Evolutionary conservation across 2,113 vertebrate genomes (phyloP).

Genomic region (Anhinga anhinga): DNA sequence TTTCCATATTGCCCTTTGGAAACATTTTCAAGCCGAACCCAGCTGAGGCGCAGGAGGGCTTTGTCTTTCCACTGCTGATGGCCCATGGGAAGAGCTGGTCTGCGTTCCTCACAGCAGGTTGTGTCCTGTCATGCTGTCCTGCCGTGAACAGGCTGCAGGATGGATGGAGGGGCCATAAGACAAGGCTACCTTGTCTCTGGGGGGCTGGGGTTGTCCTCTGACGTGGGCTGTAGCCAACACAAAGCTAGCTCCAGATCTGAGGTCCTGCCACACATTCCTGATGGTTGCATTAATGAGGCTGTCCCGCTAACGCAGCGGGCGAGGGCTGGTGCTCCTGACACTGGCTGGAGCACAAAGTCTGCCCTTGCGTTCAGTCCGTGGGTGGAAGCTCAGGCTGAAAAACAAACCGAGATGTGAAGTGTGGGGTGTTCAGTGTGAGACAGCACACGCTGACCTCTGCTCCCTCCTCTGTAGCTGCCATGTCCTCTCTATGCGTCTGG

Average conservation of each 20-base stretch:
- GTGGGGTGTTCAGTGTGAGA: background rate
- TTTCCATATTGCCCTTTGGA: background rate
- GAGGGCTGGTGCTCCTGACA: background rate
- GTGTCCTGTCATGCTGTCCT: rapidly evolving
- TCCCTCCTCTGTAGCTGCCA: background rate
- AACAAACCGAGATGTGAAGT: rapidly evolving
- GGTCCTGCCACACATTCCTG: background rate
- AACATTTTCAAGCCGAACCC: background rate
- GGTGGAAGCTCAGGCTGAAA: background rate
- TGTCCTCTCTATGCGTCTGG: rapidly evolving
- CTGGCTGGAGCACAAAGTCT: rapidly evolving
- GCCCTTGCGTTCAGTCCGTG: rapidly evolving
- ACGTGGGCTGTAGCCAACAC: rapidly evolving
- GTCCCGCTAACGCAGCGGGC: rapidly evolving
- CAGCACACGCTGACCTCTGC: rapidly evolving
- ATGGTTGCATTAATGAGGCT: rapidly evolving
- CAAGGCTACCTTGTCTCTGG: background rate
- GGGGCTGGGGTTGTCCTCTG: too few relatives aligned
- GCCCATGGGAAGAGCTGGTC: background rate
- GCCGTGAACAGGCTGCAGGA: background rate
- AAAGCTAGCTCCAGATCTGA: background rate
- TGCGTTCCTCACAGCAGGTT: rapidly evolving
- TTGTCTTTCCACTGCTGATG: rapidly evolving
- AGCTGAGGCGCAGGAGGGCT: rapidly evolving
- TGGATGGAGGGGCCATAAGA: background rate